Base-by-base conservation (phyloP, 2,888 invertebrate genomes). In the Noctua fimbriata region DNA sequence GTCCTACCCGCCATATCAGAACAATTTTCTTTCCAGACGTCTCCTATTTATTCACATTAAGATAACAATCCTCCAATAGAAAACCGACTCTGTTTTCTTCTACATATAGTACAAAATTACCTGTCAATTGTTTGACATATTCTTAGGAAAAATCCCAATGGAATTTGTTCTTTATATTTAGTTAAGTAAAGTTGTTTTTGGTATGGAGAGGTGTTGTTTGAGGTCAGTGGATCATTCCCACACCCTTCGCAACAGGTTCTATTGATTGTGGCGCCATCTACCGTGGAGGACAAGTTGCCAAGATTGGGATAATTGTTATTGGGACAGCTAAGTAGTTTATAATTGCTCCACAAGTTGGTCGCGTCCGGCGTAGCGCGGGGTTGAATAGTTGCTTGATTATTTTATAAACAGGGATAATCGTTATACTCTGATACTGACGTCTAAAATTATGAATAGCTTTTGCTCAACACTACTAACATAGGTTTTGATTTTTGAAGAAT, bases 231-330 rank as follows among this genome's bases (percentile, higher is more conserved):
- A 93, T 90, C 93, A 93, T 86, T 87, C 87, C 72, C 85, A 85
- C 84, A 84, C 89, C 88, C 86, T 89, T 84, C 67, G 93, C 94
- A 94, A 94, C 95, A 94, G 93, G 95, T 94, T 89, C 86, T 90
- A 94, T 94, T 89, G 94, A 94, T 93, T 89, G 89, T 81, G 86
- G 91, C 93, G 94, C 92, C 95, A 93, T 93, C 94, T 95, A 93
- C 69, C 44, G 82, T 32, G 24, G 63, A 78, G 79, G 71, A 78
- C 81, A 83, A 89, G 83, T 80, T 84, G 49, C 69, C 74, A 82
- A 79, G 86, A 82, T 81, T 70, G 69, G 84, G 73, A 72, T 82
- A 81, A 86, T 88, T 81, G 74, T 76, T 86, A 70, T 83, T 76
- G 49, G 66, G 47, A 55, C 36, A 63, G 49, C 69, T 87, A 87